A percentile compares a stretch with the other conserved stretches of the same genome.
phyloP scores from a whole-genome alignment of 1,140 invertebrate genomes.

The Sycophila sp. region DNA sequence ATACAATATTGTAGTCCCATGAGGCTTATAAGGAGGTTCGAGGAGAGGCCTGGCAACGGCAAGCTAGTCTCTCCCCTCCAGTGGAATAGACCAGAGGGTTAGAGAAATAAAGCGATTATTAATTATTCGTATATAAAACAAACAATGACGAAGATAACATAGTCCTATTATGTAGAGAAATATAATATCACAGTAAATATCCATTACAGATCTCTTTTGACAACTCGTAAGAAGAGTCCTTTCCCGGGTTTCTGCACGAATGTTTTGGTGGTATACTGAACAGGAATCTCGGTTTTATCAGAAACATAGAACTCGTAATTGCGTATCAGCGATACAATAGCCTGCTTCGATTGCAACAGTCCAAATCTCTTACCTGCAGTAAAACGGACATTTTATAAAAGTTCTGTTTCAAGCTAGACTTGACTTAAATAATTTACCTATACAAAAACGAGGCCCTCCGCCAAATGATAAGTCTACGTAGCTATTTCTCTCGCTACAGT shows the following conservation, averaged over 20 bases:
- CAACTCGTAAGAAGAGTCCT: neutral
- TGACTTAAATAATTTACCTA: slow-evolving; percentile 50
- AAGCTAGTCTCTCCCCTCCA: too few species aligned
- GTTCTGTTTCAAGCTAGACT: neutral
- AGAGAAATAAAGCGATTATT: too few species aligned
- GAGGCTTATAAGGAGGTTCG: too few species aligned
- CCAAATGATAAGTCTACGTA: slow-evolving; percentile 69
- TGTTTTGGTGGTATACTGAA: neutral
- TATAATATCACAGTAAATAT: too few species aligned
- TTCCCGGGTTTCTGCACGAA: neutral
- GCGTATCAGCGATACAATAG: slow-evolving; percentile 55
- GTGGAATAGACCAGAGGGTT: too few species aligned
- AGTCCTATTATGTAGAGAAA: too few species aligned
- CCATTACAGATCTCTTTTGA: too few species aligned
- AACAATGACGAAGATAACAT: too few species aligned
- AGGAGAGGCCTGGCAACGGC: too few species aligned
- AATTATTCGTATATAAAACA: too few species aligned
- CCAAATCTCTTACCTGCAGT: slow-evolving; percentile 56
- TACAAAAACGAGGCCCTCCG: slow-evolving; percentile 70
- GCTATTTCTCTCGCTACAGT: slow-evolving; percentile 55
- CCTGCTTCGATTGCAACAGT: slow-evolving; percentile 62
- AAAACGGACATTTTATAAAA: slow-evolving; percentile 26
- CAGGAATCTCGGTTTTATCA: neutral
- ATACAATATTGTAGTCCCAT: neutral
- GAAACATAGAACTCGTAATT: slow-evolving; percentile 12